Conservation (phyloP, 2,888 invertebrate species). For the Stramonita haemastoma region DNA sequence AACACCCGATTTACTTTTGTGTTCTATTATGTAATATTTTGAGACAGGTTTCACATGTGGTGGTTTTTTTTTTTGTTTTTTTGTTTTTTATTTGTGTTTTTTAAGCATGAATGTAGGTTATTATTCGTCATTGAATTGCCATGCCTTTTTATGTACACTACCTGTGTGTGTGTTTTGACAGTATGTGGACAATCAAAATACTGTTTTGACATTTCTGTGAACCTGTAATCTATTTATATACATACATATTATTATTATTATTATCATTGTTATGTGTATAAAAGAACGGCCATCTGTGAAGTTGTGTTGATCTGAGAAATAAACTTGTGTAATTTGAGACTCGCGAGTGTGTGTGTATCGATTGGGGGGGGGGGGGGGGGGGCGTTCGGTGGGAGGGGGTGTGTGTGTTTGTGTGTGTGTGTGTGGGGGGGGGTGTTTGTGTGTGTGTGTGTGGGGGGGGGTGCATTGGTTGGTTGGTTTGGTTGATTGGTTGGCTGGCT, state of each 20-base stretch:
- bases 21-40: neutral
- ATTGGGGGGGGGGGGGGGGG: too few species aligned
- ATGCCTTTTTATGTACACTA: neutral
- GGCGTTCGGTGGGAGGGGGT: too few species aligned
- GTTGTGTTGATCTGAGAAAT: constrained; percentile 30
- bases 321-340: constrained; percentile 36
- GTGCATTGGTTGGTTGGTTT: too few species aligned
- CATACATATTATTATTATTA: too few species aligned
- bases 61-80: too few species aligned
- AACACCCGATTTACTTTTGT: neutral
- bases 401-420: too few species aligned
- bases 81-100: too few species aligned
- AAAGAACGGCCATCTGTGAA: constrained; percentile 20
- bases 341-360: neutral
- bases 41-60: neutral
- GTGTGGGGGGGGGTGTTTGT: too few species aligned
- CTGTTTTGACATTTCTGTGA: neutral
- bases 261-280: constrained; percentile 25
- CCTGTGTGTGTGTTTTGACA: neutral
- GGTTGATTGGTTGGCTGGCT: too few species aligned
- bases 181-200: constrained; percentile 1
- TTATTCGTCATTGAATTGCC: neutral
- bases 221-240: constrained; percentile 31
- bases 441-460: too few species aligned
- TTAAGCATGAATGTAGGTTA: neutral